Percentiles rank a stretch among this genome's conserved stretches.
Conservation (phyloP, 2,113 vertebrate genomes). For the Phocoena phocoena region DNA sequence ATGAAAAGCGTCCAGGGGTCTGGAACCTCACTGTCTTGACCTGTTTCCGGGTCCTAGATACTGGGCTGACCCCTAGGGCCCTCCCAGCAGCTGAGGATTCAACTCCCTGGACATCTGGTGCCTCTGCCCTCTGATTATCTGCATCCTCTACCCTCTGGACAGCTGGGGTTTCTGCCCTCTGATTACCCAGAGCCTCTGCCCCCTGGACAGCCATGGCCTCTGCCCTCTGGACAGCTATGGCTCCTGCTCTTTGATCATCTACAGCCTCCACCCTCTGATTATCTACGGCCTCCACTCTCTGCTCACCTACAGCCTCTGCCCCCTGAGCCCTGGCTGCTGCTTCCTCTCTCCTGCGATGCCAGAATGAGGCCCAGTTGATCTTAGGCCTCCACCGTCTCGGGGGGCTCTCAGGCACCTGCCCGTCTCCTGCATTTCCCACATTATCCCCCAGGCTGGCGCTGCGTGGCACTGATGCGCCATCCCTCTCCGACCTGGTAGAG, state of each 20-base stretch:
- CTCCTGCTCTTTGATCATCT: neutral
- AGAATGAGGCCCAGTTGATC: slow-evolving; percentile 56
- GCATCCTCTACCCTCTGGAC: neutral
- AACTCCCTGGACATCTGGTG: neutral
- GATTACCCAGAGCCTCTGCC: neutral
- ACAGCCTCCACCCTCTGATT: neutral
- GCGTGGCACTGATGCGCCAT: accelerated
- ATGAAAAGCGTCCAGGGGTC: slow-evolving; percentile 58
- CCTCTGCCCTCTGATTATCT: neutral
- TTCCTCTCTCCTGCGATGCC: neutral
- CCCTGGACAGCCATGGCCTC: neutral
- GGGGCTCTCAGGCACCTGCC: accelerated
- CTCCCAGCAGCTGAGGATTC: neutral
- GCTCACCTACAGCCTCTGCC: neutral
- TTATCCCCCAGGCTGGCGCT: accelerated
- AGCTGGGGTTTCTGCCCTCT: neutral
- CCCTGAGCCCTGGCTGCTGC: neutral
- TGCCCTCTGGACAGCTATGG: neutral
- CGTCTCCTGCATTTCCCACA: accelerated
- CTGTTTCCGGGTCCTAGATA: slow-evolving; percentile 36
- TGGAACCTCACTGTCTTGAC: slow-evolving; percentile 76
- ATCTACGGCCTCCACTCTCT: accelerated
- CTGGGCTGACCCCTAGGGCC: neutral
- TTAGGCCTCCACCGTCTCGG: slow-evolving; percentile 42
- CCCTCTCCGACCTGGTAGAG: neutral